Percentiles rank a stretch among this genome's conserved stretches.
These are phyloP conservation scores for Cerceris rybyensis DNA, from an alignment of 2,888 invertebrate species.

Conservation along the genomic window DNA sequence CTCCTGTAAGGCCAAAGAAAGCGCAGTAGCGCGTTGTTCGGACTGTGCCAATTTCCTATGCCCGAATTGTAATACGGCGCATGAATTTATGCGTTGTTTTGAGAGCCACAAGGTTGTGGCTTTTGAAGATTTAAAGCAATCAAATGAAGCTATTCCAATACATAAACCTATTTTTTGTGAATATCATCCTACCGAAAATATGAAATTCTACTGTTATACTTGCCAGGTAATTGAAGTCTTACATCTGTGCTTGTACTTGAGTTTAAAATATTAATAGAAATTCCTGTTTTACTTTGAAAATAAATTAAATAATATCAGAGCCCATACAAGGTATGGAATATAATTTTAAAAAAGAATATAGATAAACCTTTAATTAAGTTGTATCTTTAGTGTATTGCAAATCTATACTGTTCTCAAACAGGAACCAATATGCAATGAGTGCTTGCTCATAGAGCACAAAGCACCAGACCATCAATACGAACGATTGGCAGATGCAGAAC, in stretches of 20 bases:
- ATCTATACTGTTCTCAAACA: constrained; percentile 78
- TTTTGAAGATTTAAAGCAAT: constrained; percentile 92
- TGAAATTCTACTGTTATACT: constrained; percentile 94
- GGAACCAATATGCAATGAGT: constrained; percentile 94
- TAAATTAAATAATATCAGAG: neutral
- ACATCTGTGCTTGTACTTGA: neutral
- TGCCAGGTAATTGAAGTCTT: constrained; percentile 84
- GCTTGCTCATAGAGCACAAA: constrained; percentile 91
- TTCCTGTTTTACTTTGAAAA: neutral
- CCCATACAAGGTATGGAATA: constrained; percentile 35
- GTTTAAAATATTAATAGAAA: too few relatives aligned
- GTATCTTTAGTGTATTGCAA: too few relatives aligned
- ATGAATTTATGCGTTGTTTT: constrained; percentile 98
- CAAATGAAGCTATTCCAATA: constrained; percentile 91
- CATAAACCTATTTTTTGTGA: constrained; percentile 95
- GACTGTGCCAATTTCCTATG: constrained; percentile 98
- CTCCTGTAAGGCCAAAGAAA: constrained; percentile 97
- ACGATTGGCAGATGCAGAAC: constrained; percentile 90
- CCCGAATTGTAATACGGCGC: constrained; percentile 96
- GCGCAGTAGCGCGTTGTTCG: constrained; percentile 95
- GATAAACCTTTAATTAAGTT: too few relatives aligned
- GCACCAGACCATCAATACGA: constrained; percentile 92
- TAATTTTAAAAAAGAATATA: neutral
- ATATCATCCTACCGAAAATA: constrained; percentile 90
- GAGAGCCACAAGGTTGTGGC: constrained; percentile 96